These are phyloP conservation scores for Syngnathus rostellatus DNA, from an alignment of 2,797 vertebrate species.

Conservation along the genomic window DNA sequence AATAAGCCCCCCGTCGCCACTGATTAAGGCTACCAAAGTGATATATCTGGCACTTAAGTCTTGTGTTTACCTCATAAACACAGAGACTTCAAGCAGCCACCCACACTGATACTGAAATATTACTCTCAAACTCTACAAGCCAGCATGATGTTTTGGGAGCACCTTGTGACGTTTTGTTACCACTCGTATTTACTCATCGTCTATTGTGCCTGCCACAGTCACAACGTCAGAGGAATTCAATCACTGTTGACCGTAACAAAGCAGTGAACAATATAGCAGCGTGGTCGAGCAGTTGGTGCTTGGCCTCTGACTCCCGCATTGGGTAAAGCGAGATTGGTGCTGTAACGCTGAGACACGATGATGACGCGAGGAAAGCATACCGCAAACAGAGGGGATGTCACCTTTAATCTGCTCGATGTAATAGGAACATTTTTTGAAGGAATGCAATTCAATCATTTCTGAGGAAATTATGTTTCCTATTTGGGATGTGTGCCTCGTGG, in stretches of 20 bases:
- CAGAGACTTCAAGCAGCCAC: slow-evolving; percentile 50
- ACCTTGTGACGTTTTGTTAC: slow-evolving; percentile 17
- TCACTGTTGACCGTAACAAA: slow-evolving; percentile 11
- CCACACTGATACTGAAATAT: slow-evolving; percentile 50
- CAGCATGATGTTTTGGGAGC: slow-evolving; percentile 11
- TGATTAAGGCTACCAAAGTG: slow-evolving; percentile 65
- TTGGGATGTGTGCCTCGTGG: slow-evolving; percentile 32
- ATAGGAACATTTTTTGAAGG: slow-evolving; percentile 22
- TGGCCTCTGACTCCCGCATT: slow-evolving; percentile 17
- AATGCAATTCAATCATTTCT: slow-evolving; percentile 40
- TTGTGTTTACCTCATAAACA: slow-evolving; percentile 62
- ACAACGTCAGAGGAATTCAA: slow-evolving; percentile 14
- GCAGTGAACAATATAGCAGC: slow-evolving; percentile 15
- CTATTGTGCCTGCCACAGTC: slow-evolving; percentile 18
- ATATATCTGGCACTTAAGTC: slow-evolving; percentile 65
- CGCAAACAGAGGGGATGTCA: slow-evolving; percentile 18
- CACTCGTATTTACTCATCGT: slow-evolving; percentile 18
- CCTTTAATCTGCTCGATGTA: slow-evolving; percentile 23
- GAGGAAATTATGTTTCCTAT: slow-evolving; percentile 45
- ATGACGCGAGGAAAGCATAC: slow-evolving; percentile 11
- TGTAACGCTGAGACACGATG: slow-evolving; percentile 10
- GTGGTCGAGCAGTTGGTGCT: slow-evolving; percentile 22
- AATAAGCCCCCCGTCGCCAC: slow-evolving; percentile 55
- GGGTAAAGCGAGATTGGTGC: not conserved
- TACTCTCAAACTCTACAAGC: slow-evolving; percentile 25